Evolutionary conservation across 2,113 vertebrate genomes (phyloP), one percentile per base, ranked within the genome.

Genomic region (Microcebus tavaratra): DNA sequence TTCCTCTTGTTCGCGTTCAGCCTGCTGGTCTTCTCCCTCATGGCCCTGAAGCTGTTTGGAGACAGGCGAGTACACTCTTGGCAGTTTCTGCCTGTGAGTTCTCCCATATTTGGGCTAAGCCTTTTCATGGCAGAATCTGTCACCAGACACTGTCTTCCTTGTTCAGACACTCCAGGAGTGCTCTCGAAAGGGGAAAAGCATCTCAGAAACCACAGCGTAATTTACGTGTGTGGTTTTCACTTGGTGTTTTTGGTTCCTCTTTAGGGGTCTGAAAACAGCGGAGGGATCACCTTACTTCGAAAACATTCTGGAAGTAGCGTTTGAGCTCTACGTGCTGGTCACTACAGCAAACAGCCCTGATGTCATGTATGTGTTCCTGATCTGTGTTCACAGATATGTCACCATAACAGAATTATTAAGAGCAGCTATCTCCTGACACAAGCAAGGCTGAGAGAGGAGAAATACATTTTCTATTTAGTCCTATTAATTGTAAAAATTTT

Each of bases 1-100:
- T 99, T 99, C 98, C 97, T 99, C 94, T 98, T 99, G 97, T 99
- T 99, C 96, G 99, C 99, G 97, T 99, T 99, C 98, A 99, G 99
- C 76, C 95, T 99, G 92, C 98, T 99, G 34, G 99, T 99, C 78
- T 99, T 99, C 98, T 99, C 99, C 76, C 99, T 99, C 63, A 99
- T 99, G 99, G 99, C 99, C 65, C 93, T 99, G 96, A 99, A 99
- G 96, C 98, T 99, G 53, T 99, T 99, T 80, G 98, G 99, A 27
- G 99, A 99, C 97, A 99, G 99, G 99, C 99, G 96, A 96, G 97
- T 27, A 4, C 17, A 0, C 11, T 1, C 18, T 20, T 36, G 8
- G 21, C 34, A 42, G 21, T 12, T 53, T 88, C 61, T 63, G 1
- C 55, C 14, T n/a, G n/a, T 42, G 36, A 79, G 8, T n/a, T 31